Base-by-base conservation (phyloP, 2,113 vertebrate species). In the Scytalopus superciliaris region DNA sequence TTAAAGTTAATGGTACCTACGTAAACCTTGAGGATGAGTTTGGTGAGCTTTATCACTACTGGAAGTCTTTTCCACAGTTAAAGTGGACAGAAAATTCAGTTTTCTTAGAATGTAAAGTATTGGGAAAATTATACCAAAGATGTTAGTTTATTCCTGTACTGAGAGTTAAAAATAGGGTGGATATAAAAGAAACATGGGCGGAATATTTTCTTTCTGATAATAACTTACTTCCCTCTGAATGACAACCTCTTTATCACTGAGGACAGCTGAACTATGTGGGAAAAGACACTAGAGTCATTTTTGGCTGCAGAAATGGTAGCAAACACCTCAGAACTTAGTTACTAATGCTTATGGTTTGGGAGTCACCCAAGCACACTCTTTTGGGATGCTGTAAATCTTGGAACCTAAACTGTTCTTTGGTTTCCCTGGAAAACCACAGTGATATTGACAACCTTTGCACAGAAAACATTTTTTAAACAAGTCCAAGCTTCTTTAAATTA, bases 61-160 rank as follows among this genome's bases (percentile, higher is more conserved):
- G 12, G 50, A 70, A 25, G 7, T 40, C 7, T 59, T 1, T 3
- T 1, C 3, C 4, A 9, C 8, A 27, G 0, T 39, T 59, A 56
- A 68, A 64, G 53, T 30, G 23, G 12, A 4, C 4, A 18, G 10
- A 0, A 12, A 78, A 62, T 67, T 6, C 8, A 28, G 5, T 83
- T 89, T 74, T 40, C 31, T 89, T 40, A 22, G 14, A 40, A 44
- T 49, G 14, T 3, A 17, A 83, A 60, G 3, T 60, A 14, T 7
- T 68, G 12, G 28, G 10, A 74, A 79, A 40, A 57, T 9, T 50
- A 49, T 84, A 31, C 12, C 37, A 28, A 44, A 37, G 1, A 3
- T 22, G 2, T 25, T 56, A 14, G 8, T 45, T 81, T 44, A 15
- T 17, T 69, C 22, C 53, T 47, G 7, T 57, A 30, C 30, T 52